phyloP scores from a whole-genome alignment of 2,888 invertebrate genomes.

The Griposia aprilina region DNA sequence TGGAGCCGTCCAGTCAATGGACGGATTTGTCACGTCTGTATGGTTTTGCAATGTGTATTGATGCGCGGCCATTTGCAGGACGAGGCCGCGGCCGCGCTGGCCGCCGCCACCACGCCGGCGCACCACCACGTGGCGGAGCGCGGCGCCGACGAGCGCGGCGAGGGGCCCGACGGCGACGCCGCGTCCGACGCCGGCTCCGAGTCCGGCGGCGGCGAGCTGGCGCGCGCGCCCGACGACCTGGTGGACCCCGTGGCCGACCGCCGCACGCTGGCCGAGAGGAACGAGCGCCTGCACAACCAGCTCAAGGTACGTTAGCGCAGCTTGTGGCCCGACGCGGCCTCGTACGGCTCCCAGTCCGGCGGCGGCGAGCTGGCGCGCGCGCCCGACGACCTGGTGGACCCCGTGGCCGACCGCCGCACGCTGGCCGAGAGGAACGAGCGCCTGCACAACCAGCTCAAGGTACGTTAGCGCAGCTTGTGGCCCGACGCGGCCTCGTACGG shows the following conservation, averaged over 20 bases:
- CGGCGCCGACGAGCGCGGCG: slow-evolving; percentile 85
- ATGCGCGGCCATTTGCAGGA: slow-evolving; percentile 79
- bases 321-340: too few species aligned
- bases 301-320: slow-evolving; percentile 34
- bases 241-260: slow-evolving; percentile 98
- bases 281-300: slow-evolving; percentile 95
- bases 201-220: slow-evolving; percentile 92
- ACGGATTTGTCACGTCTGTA: not conserved
- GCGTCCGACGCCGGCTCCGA: slow-evolving; percentile 76
- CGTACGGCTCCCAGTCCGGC: slow-evolving; percentile 77
- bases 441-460: slow-evolving; percentile 87
- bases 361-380: slow-evolving; percentile 94
- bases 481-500: too few species aligned
- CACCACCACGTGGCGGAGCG: slow-evolving; percentile 76
- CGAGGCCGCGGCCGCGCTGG: slow-evolving; percentile 92
- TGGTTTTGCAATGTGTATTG: not conserved
- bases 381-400: slow-evolving; percentile 97
- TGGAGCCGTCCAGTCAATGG: not conserved
- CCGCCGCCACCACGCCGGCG: slow-evolving; percentile 93
- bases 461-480: too few species aligned
- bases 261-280: slow-evolving; percentile 98
- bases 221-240: slow-evolving; percentile 96
- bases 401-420: slow-evolving; percentile 97
- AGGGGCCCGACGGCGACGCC: slow-evolving; percentile 89
- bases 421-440: slow-evolving; percentile 98